Conservation (phyloP, 2,888 invertebrate species). For the Agrochola lychnidis region DNA sequence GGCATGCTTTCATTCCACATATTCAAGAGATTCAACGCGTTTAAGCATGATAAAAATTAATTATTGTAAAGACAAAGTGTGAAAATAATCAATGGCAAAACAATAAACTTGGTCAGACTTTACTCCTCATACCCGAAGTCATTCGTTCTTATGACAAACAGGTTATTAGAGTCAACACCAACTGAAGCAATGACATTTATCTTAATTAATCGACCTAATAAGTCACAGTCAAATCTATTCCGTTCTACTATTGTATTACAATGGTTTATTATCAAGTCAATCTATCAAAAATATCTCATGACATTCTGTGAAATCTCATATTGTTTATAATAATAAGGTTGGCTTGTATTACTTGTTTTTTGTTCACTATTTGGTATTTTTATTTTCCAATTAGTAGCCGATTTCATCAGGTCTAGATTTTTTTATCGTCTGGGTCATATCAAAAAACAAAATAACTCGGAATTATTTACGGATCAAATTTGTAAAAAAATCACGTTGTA, state of each 20-base stretch:
- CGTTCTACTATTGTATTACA: constrained; percentile 45
- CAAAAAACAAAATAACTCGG: neutral
- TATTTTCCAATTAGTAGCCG: constrained; percentile 4
- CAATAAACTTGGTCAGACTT: neutral
- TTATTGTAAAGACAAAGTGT: neutral
- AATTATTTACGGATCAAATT: neutral
- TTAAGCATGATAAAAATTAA: neutral
- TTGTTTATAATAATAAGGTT: constrained; percentile 24
- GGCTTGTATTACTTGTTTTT: constrained; percentile 38
- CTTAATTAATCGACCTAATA: constrained; percentile 60
- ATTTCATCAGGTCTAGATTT: constrained; percentile 18
- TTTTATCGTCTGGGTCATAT: constrained; percentile 6
- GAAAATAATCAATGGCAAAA: neutral
- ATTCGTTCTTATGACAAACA: constrained; percentile 19
- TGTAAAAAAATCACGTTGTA: too few species aligned
- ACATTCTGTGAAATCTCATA: constrained; percentile 48
- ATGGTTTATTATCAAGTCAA: constrained; percentile 30
- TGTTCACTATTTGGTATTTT: constrained; percentile 14
- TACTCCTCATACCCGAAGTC: neutral
- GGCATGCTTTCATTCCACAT: neutral
- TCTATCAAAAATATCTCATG: constrained; percentile 47
- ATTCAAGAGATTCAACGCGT: neutral
- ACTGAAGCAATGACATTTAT: constrained; percentile 57
- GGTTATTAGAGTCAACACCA: constrained; percentile 28
- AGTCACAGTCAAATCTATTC: constrained; percentile 52